Evolutionary conservation across 2,113 vertebrate genomes (phyloP).

Genomic region (Halichoerus grypus): DNA sequence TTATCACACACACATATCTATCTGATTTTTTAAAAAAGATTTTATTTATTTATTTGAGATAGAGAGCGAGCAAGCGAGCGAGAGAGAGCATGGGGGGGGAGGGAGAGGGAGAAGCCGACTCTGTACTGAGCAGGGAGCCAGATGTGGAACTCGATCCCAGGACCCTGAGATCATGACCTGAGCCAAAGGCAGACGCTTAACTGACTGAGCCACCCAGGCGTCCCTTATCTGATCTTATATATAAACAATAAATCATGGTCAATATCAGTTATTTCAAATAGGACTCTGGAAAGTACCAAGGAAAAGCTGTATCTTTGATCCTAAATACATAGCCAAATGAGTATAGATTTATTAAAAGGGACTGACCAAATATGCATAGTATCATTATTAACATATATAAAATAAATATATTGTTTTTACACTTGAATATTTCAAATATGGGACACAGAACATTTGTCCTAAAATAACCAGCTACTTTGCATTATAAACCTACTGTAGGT

Average conservation of each 20-base stretch:
- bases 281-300: not conserved
- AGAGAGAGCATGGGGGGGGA: not conserved
- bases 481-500: not conserved
- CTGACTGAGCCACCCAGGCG: not conserved
- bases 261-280: not conserved
- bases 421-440: constrained; percentile 40
- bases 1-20: not conserved
- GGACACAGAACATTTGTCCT: not conserved
- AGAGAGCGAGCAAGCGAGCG: not conserved
- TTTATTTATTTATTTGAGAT: not conserved
- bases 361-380: not conserved
- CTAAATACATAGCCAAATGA: not conserved
- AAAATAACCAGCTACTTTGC: constrained; percentile 43
- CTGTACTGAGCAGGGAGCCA: too few species aligned
- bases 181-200: too few species aligned
- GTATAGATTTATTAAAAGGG: constrained; percentile 27
- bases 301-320: not conserved
- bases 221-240: not conserved
- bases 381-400: not conserved
- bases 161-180: too few species aligned
- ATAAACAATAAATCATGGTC: not conserved
- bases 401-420: constrained; percentile 35
- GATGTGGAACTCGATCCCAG: too few species aligned
- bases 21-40: not conserved
- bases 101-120: too few species aligned